phyloP scores from a whole-genome alignment of 2,797 vertebrate species.

The Anomalospiza imberbis region DNA sequence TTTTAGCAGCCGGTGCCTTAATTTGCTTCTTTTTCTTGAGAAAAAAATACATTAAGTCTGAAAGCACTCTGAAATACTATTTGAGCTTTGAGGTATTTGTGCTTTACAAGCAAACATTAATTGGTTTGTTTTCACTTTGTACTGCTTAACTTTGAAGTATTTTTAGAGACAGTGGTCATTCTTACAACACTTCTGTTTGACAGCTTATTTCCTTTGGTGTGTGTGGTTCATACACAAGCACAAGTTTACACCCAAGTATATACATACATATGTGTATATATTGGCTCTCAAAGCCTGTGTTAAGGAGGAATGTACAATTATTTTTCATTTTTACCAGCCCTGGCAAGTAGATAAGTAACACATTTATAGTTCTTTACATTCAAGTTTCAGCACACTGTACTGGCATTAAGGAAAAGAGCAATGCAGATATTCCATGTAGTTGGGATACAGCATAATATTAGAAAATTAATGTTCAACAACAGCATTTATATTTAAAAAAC shows the following conservation, averaged over 20 bases:
- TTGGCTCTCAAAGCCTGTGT: neutral
- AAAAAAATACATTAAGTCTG: neutral
- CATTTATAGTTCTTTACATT: neutral
- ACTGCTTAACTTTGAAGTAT: neutral
- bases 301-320: neutral
- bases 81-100: neutral
- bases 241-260: fast-evolving
- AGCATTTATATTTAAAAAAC: neutral
- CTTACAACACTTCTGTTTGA: neutral
- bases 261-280: neutral
- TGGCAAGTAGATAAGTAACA: neutral
- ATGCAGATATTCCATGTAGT: neutral
- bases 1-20: neutral
- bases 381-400: neutral
- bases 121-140: neutral
- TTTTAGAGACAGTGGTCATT: neutral
- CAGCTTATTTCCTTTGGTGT: neutral
- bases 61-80: neutral
- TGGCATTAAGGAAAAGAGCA: slow-evolving; percentile 23
- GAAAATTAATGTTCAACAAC: neutral
- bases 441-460: neutral
- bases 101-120: neutral
- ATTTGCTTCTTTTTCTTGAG: neutral
- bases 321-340: neutral
- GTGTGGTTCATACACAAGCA: neutral